Base-by-base conservation (phyloP, 2,888 invertebrate genomes). In the Piscicola geometra region DNA sequence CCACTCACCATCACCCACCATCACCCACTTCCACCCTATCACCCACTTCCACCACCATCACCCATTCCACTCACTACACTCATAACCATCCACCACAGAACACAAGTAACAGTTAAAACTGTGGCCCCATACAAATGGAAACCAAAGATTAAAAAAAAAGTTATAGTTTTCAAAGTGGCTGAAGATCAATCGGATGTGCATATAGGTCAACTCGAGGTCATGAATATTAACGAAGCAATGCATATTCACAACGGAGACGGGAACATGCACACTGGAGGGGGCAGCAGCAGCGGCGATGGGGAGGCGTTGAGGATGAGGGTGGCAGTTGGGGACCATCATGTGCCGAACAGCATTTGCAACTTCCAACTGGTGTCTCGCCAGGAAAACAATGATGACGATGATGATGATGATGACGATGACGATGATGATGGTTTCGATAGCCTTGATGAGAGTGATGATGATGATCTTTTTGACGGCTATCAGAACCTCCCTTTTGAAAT, bases 381-480 rank as follows among this genome's bases (percentile, higher is more conserved):
- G 50, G n/a, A 56, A 9, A 33, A n/a, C 9, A 67, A 67, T 5
- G 67, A 67, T 9, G 2, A 35, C 3, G 32, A 15, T 67, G 32
- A 28, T 67, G 35, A 50, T 52, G 71, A 52, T 35, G 70, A 69
- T 28, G 70, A 41, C 36, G 47, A 70, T 2, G n/a, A 28, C 25
- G 47, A 70, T 36, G 36, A 70, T 64, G n/a, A 64, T 12, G 30
- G 15, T 41, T 5, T 9, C 41, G 41, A 41, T 41, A 15, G 15
- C 15, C 9, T 9, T 67, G 33, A 67, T 66, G 67, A 30, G 25
- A 32, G 67, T 36, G 3, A 70, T 36, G 47, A 70, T 70, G 47
- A 36, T 36, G 41, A 41, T 70, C 36, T 36, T 25, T 33, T 36
- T 41, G 70, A 70, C 28, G 70, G n/a, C 50, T 47, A 9, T 9